Evolutionary conservation across 2,797 vertebrate genomes (phyloP), one percentile per base, ranked within the genome.

Genomic region (Gymnoscopelus braueri): DNA sequence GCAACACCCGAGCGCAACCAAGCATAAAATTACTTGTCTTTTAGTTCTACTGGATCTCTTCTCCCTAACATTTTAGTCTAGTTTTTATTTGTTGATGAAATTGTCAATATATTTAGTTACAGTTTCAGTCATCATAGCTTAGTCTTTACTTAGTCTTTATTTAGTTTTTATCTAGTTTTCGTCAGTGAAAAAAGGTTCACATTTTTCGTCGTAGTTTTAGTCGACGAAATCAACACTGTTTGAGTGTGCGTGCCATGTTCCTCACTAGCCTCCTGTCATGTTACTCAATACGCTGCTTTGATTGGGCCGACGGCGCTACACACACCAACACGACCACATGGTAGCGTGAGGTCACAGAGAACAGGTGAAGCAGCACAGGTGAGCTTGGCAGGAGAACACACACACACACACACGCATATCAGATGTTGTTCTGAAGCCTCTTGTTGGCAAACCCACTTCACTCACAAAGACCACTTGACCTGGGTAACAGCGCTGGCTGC

Each of bases 341-440:
- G 68, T 81, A 87, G 68, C 74, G 76, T 79, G 75, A 68, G 84
- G 86, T 90, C 84, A 83, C 73, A 24, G 44, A 59, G 63, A 76
- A 48, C 76, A 84, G 85, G 84, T 90, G 86, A 91, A 35, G 73
- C 74, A 65, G 78, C 83, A 78, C 81, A 84, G 89, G 86, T 92
- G 86, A 89, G 89, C 80, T 91, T 92, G 90, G 91, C 91, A 91
- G 77, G 58, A 80, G 85, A 88, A 90, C 72, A 80, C 86, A 91
- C 86, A 29, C 67, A 73, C 72, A 39, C 26, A 29, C 26, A 29
- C 26, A 29, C 26, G 2, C 19, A 19, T 19, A 1, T 88, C 80
- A 79, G 82, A 74, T 69, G 72, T 19, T 75, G 82, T 83, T 88
- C 89, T 84, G 85, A 89, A 82, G 86, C 75, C 71, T 80, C 13